Percentiles rank a stretch among this genome's conserved stretches.
These are phyloP conservation scores for Hippocampus zosterae DNA, from an alignment of 2,113 vertebrate genomes.

Conservation along the genomic window DNA sequence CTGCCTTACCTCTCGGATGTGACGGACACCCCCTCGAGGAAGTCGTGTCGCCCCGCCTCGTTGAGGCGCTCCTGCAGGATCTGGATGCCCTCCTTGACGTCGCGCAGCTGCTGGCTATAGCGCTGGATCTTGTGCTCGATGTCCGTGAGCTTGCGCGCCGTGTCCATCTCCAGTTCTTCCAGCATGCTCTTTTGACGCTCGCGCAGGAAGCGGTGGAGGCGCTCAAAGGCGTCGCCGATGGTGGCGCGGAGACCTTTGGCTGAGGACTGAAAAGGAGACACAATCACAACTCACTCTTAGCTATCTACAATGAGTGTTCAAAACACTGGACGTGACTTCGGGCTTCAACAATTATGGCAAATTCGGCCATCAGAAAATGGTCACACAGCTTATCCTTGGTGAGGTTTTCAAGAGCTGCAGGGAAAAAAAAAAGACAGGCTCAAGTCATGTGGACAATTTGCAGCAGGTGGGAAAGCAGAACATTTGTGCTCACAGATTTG, in stretches of 20 bases:
- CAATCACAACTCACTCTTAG: neutral
- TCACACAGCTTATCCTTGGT: neutral
- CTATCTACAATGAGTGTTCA: too few species aligned
- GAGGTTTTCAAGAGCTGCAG: constrained; percentile 10
- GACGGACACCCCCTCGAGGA: constrained; percentile 84
- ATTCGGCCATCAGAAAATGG: constrained; percentile 1
- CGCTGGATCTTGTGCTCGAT: constrained; percentile 97
- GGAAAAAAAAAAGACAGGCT: constrained; percentile 6
- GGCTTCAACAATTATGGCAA: neutral
- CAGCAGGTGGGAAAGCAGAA: neutral
- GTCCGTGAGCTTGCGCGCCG: constrained; percentile 85
- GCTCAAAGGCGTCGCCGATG: constrained; percentile 89
- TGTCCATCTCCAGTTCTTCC: constrained; percentile 95
- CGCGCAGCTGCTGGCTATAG: constrained; percentile 94
- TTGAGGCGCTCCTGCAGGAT: constrained; percentile 92
- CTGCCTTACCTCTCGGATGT: constrained; percentile 83
- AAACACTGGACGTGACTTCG: too few species aligned
- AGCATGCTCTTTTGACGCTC: constrained; percentile 98
- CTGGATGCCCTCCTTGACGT: constrained; percentile 92
- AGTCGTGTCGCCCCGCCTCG: constrained; percentile 82
- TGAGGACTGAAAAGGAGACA: constrained; percentile 76
- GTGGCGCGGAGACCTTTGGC: constrained; percentile 90
- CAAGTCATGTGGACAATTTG: neutral
- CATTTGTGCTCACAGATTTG: constrained; percentile 26
- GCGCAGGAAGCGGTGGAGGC: constrained; percentile 88